Base-by-base conservation (phyloP, 2,888 invertebrate species). In the Tipula confusa region DNA sequence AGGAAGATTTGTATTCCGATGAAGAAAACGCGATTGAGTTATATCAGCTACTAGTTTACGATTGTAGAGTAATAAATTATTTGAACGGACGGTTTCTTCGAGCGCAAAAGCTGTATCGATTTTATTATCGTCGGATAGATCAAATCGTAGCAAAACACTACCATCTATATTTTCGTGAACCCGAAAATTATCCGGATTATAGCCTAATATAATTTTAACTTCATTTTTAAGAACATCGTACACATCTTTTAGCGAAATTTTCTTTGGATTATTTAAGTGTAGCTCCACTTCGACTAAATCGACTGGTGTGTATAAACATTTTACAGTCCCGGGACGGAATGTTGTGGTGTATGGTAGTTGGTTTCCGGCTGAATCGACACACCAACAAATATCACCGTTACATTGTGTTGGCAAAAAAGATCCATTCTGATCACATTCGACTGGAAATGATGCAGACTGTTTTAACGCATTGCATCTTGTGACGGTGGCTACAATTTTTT, bases 341-440 rank as follows among this genome's bases (percentile, higher is more conserved):
- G 93, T 92, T 84, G 91, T 91, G 0, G 93, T 92, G 13, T 92
- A 91, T 11, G 92, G 90, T 28, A 94, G 87, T 86, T 94, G 94
- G 87, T 94, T 94, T 31, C 94, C 94, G 0, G 95, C 95, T 84
- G 95, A 95, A 88, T 96, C 96, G 2, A 96, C 96, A 88, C 96
- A 96, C 96, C 96, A 96, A 88, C 96, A 96, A n/a, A 90, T 89
- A 0, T 90, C 89, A 9, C 91, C 92, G 28, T 93, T 92, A 87
- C 96, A 96, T 87, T 96, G 96, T 0, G 93, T 93, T 0, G 96
- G 93, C 1, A 93, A 89, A 88, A 96, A 96, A 85, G 93, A 92
- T 0, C 95, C 95, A 84, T 92, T 91, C 1, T 91, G 88, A 85
- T 94, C 92, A 86, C 95, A 95, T n/a, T 92, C 92, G 0, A 91